Evolutionary conservation across 2,797 vertebrate species (phyloP).

Genomic region (Pelodytes ibericus): DNA sequence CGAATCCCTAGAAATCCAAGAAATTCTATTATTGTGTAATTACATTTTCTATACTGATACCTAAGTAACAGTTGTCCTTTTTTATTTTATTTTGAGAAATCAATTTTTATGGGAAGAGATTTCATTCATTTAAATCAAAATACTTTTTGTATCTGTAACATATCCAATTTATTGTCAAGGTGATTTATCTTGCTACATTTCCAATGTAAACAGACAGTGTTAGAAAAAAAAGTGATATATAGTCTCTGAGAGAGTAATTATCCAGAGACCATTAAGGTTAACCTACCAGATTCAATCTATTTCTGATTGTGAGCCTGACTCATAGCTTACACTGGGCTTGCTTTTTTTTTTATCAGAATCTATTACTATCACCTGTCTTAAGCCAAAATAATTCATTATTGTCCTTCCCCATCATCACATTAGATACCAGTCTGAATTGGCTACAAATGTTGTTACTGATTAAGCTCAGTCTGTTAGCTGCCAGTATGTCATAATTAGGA

Average conservation of each 20-base stretch:
- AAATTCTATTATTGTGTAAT: no score
- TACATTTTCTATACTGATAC: no score
- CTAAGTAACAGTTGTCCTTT: no score
- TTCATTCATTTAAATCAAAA: no score
- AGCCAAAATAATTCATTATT: constrained; percentile 36
- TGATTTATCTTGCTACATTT: constrained; percentile 15
- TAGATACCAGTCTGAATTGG: constrained; percentile 34
- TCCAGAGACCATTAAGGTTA: constrained; percentile 21
- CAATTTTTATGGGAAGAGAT: no score
- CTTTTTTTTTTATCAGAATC: constrained; percentile 40
- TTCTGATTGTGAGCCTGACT: constrained; percentile 33
- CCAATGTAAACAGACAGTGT: constrained; percentile 30
- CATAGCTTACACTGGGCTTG: constrained; percentile 1
- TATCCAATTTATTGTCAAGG: constrained; percentile 15
- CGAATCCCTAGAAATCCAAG: no score
- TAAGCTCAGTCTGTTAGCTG: not conserved
- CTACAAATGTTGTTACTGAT: constrained; percentile 22
- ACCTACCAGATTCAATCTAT: constrained; percentile 39
- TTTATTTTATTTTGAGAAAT: no score
- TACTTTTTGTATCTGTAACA: constrained; percentile 21
- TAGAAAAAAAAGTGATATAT: constrained; percentile 4
- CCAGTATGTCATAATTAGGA: constrained; percentile 15
- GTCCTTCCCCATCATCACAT: constrained; percentile 38
- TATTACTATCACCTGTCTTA: constrained; percentile 41
- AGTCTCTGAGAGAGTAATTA: constrained; percentile 38